phyloP scores from a whole-genome alignment of 2,888 invertebrate genomes.

The Eupithecia insigniata region DNA sequence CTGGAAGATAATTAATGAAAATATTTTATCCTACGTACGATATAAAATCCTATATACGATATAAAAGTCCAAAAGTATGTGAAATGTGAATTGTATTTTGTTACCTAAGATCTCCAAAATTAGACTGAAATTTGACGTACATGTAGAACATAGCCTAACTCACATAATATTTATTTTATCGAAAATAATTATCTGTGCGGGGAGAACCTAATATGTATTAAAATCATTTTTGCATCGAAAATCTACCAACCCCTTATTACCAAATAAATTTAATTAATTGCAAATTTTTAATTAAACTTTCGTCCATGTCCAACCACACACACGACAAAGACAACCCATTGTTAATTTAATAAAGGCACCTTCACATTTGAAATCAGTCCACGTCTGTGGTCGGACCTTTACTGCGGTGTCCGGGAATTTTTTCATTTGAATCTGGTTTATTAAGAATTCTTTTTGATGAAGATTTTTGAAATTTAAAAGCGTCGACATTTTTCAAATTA shows the following conservation, averaged over 20 bases:
- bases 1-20: neutral
- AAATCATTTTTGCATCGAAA: neutral
- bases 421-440: constrained; percentile 28
- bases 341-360: constrained; percentile 31
- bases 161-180: too few relatives aligned
- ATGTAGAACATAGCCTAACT: too few relatives aligned
- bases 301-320: constrained; percentile 13
- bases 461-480: constrained; percentile 11
- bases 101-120: too few relatives aligned
- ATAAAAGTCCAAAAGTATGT: too few relatives aligned
- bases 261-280: neutral
- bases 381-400: constrained; percentile 22
- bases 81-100: too few relatives aligned
- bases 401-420: constrained; percentile 33
- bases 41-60: too few relatives aligned
- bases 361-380: constrained; percentile 28
- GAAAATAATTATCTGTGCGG: too few relatives aligned
- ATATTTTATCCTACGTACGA: too few relatives aligned
- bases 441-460: constrained; percentile 9
- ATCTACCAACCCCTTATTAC: neutral
- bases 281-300: constrained; percentile 19
- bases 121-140: too few relatives aligned
- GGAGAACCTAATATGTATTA: too few relatives aligned
- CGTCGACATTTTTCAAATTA: neutral
- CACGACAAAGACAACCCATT: constrained; percentile 11